Conservation (phyloP, 2,797 vertebrate genomes). For the Erethizon dorsatum region DNA sequence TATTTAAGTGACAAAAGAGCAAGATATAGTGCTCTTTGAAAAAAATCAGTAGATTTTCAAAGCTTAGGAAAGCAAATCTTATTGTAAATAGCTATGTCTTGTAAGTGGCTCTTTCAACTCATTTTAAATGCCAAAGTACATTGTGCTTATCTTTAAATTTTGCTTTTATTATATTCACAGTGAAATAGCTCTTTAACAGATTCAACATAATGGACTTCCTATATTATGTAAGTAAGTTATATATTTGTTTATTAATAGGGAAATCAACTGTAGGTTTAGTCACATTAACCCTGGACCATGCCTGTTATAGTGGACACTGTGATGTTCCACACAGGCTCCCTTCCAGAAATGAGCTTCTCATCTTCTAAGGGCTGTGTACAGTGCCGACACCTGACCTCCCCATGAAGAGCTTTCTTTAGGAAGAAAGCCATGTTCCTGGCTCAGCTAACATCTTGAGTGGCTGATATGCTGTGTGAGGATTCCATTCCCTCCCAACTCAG, state of each 20-base stretch:
- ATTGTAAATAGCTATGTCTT: conserved; percentile 48
- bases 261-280: not conserved
- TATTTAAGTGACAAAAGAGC: conserved; percentile 71
- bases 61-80: conserved; percentile 70
- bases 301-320: rapidly evolving
- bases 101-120: conserved; percentile 42
- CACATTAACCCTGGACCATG: not conserved
- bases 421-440: not conserved
- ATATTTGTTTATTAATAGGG: not conserved
- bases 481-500: not conserved
- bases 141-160: conserved; percentile 25
- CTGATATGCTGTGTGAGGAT: not conserved
- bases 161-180: conserved; percentile 46
- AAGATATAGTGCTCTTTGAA: conserved; percentile 40
- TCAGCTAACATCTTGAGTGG: not conserved
- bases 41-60: conserved; percentile 61
- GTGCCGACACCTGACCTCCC: not conserved
- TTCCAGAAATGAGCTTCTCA: not conserved
- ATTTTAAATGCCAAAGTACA: conserved; percentile 69
- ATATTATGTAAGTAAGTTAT: not conserved
- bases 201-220: not conserved
- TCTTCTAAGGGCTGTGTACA: not conserved
- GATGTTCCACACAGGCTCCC: not conserved
- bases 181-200: not conserved
- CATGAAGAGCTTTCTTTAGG: not conserved